A percentile compares a stretch with the other conserved stretches of the same genome.
Evolutionary conservation across 1,140 invertebrate genomes (phyloP).

Genomic region (Drosophila paulistorum): DNA sequence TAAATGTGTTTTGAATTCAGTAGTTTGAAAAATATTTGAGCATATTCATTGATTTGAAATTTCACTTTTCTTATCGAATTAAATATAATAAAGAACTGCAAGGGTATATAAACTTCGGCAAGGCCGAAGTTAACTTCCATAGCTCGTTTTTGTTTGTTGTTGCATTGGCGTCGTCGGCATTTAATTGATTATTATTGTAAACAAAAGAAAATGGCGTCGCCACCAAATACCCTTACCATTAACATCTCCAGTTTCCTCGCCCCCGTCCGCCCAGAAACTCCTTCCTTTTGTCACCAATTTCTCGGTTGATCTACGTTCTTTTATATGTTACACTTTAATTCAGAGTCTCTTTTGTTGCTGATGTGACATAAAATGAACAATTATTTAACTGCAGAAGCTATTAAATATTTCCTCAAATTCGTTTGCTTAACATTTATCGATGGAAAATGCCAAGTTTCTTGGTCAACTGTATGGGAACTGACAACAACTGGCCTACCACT

Average conservation of each 20-base stretch:
- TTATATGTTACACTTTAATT: constrained; percentile 11
- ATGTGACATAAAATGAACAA: constrained; percentile 37
- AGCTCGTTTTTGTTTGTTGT: constrained; percentile 37
- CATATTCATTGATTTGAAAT: too few relatives aligned
- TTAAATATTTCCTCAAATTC: neutral
- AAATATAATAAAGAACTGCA: too few relatives aligned
- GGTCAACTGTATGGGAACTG: too few relatives aligned
- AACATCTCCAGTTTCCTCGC: constrained; percentile 1
- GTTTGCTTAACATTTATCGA: too few relatives aligned
- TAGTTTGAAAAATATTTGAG: too few relatives aligned
- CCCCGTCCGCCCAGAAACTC: neutral
- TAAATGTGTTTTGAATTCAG: too few relatives aligned
- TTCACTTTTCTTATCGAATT: too few relatives aligned
- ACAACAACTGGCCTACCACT: too few relatives aligned
- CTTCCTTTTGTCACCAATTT: neutral
- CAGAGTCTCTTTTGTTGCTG: constrained; percentile 15
- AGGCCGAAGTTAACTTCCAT: too few relatives aligned
- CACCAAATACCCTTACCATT: constrained; percentile 20
- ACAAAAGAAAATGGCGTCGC: constrained; percentile 42
- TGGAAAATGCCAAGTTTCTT: too few relatives aligned
- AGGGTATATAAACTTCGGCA: too few relatives aligned
- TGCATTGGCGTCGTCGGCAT: constrained; percentile 44
- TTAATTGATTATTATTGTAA: constrained; percentile 79
- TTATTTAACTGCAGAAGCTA: constrained; percentile 30
- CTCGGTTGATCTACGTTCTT: neutral